Base-by-base conservation (phyloP, 1,140 invertebrate genomes). In the Bradysia coprophila region DNA sequence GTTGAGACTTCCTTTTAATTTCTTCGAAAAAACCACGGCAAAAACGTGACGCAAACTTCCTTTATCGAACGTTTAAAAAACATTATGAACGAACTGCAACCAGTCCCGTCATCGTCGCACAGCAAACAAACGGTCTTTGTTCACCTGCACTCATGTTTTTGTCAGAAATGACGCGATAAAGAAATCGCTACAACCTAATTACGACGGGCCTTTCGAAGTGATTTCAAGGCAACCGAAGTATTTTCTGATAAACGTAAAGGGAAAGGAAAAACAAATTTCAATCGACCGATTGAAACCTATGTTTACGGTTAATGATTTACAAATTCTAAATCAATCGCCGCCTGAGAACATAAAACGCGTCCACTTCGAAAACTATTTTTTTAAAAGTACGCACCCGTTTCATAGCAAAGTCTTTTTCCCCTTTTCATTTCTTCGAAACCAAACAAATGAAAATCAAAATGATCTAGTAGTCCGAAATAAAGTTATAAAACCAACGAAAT, bases 1-100 rank as follows among this genome's bases (percentile, higher is more conserved):
- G 0, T 32, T 62, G 0, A 45, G 50, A 22, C 23, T 59, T 2
- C 61, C 62, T 28, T 28, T 13, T 8, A 13, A 28, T 28, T 28
- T 28, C 24, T 28, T 28, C 13, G 13, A 8, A 6, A 13, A 28
- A 13, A 13, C 24, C 6, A 6, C 6, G 24, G 13, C 6, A 28
- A 6, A 8, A 8, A 6, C 13, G 24, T 13, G 6, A 28, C 6
- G 6, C 6, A 28, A 13, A 8, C 24, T 8, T 6, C 24, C 13
- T 28, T 28, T 28, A 13, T 28, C 24, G 6, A 6, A 28, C 24
- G 13, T 8, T 13, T 28, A 8, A 6, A 13, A 8, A 28, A 28
- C 6, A 28, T 13, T 13, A 28, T 28, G 24, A 13, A 6, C 24
- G 13, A 13, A 28, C 6, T 28, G 6, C 24, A 13, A 13, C 24